Evolutionary conservation across 1,140 invertebrate species (phyloP).

Genomic region (Trichogramma pretiosum): DNA sequence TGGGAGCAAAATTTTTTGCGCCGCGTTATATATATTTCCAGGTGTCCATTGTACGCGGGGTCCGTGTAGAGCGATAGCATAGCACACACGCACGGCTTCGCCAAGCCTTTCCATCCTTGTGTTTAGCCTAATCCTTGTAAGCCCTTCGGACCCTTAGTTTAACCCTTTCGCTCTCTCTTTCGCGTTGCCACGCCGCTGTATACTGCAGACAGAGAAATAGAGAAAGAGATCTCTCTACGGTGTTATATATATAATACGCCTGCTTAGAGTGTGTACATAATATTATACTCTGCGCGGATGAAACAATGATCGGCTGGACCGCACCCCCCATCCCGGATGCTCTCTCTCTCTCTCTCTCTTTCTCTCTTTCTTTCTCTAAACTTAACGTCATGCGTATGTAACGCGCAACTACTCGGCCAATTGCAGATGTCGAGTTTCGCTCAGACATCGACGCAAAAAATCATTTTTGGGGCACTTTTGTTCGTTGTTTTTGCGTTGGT

Average conservation of each 20-base stretch:
- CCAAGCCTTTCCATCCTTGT: no score
- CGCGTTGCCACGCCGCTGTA: slow-evolving; percentile 25
- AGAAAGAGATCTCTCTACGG: no score
- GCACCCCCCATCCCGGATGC: slow-evolving; percentile 45
- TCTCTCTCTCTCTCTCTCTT: slow-evolving; percentile 19
- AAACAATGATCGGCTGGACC: slow-evolving; percentile 43
- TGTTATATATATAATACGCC: no score
- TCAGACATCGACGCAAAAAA: slow-evolving; percentile 29
- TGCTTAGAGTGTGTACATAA: no score
- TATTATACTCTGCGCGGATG: slow-evolving; percentile 29
- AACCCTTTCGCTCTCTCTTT: slow-evolving; percentile 25
- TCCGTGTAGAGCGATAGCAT: slow-evolving; percentile 14
- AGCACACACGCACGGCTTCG: not conserved
- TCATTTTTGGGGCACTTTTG: slow-evolving; percentile 26
- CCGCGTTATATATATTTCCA: slow-evolving; percentile 30
- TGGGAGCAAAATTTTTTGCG: slow-evolving; percentile 22
- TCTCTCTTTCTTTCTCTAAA: slow-evolving; percentile 19
- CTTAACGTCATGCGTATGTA: no score
- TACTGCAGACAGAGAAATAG: no score
- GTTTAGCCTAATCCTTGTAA: slow-evolving; percentile 15
- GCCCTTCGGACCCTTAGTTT: slow-evolving; percentile 20
- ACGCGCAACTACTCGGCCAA: not conserved
- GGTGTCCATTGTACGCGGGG: slow-evolving; percentile 35
- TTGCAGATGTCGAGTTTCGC: slow-evolving; percentile 33
- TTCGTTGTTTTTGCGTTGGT: no score